Conservation (phyloP, 2,888 invertebrate genomes). For the Eristalis tenax region DNA sequence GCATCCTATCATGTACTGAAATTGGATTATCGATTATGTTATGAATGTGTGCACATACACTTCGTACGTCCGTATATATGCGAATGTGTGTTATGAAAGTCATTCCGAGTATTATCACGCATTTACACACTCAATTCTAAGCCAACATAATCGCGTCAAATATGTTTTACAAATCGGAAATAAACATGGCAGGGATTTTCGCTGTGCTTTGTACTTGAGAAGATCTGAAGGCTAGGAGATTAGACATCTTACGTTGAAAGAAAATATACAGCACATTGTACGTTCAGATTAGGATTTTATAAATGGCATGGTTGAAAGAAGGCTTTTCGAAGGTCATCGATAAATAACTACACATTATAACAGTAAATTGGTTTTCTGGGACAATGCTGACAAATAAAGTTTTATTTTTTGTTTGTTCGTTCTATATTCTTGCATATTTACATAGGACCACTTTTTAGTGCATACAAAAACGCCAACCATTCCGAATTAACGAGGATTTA, state of each 20-base stretch:
- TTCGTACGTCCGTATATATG: background rate
- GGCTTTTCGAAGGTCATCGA: conserved; percentile 1
- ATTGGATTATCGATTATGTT: conserved; percentile 62
- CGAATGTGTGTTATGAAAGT: conserved; percentile 28
- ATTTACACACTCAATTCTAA: conserved; percentile 58
- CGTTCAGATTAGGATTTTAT: conserved; percentile 18
- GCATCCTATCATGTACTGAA: conserved; percentile 23
- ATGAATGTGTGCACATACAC: conserved; percentile 10
- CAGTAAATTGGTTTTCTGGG: no score
- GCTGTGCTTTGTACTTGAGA: conserved; percentile 35
- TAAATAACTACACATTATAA: background rate
- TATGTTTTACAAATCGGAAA: conserved; percentile 60
- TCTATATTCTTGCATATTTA: no score
- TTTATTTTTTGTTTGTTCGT: no score
- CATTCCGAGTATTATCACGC: conserved; percentile 61
- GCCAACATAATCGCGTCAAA: conserved; percentile 52
- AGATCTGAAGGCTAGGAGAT: conserved; percentile 28
- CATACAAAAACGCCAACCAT: no score
- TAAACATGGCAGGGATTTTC: conserved; percentile 49
- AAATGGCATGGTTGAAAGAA: background rate
- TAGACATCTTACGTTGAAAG: conserved; percentile 12
- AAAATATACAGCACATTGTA: conserved; percentile 4
- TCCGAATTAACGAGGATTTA: background rate
- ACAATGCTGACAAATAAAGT: no score
- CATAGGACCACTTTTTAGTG: no score